Evolutionary conservation across 2,888 invertebrate species (phyloP).

Genomic region (Disparrhopalites patrizii): DNA sequence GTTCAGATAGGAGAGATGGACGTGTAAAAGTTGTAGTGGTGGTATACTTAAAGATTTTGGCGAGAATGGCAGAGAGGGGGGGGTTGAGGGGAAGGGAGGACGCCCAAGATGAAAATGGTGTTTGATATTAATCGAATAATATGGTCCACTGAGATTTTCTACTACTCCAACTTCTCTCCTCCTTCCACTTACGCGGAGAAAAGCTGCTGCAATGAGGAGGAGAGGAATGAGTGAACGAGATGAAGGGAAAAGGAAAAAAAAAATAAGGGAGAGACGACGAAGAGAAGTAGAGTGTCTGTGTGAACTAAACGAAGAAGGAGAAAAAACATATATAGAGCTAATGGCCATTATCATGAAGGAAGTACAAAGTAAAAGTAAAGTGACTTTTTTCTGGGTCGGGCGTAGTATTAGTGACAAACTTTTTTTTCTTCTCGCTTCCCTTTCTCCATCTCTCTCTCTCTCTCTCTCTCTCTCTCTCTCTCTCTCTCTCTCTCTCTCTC

Average conservation of each 20-base stretch:
- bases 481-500: too few species aligned
- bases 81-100: not conserved
- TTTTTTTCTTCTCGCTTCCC: not conserved
- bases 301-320: too few species aligned
- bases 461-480: not conserved
- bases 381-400: constrained; percentile 1
- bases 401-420: too few species aligned
- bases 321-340: not conserved
- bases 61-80: too few species aligned
- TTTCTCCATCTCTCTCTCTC: not conserved
- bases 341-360: constrained; percentile 1
- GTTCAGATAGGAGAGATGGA: too few species aligned
- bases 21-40: too few species aligned
- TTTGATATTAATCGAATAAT: constrained; percentile 5
- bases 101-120: not conserved
- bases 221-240: too few species aligned
- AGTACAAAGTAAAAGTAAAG: constrained; percentile 5
- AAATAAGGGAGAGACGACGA: not conserved
- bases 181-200: too few species aligned
- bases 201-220: too few species aligned
- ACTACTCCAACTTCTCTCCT: too few species aligned
- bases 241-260: too few species aligned
- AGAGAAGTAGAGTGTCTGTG: not conserved
- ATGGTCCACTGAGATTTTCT: constrained; percentile 1
- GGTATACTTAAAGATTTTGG: too few species aligned